A percentile compares a stretch with the other conserved stretches of the same genome.
These are phyloP conservation scores for Ridgeia piscesae DNA, from an alignment of 1,140 invertebrate genomes.

Conservation along the genomic window DNA sequence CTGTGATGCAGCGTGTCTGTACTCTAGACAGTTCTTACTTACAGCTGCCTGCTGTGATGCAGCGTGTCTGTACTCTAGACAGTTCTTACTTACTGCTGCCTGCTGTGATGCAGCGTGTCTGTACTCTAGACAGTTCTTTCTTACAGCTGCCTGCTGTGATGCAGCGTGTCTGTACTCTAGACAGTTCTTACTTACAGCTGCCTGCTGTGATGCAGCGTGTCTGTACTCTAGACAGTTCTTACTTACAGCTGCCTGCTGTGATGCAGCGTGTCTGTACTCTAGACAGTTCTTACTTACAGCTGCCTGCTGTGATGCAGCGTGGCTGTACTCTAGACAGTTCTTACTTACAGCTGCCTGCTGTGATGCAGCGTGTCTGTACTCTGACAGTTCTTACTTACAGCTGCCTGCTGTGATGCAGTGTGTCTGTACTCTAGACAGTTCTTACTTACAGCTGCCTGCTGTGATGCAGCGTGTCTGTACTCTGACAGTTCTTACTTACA, in stretches of 20 bases:
- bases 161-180: conserved; percentile 66
- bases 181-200: conserved; percentile 75
- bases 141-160: conserved; percentile 70
- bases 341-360: conserved; percentile 69
- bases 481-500: conserved; percentile 73
- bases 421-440: conserved; percentile 73
- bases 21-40: conserved; percentile 73
- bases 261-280: conserved; percentile 66
- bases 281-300: conserved; percentile 74
- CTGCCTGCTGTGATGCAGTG: conserved; percentile 66
- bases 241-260: conserved; percentile 70
- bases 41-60: conserved; percentile 70
- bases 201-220: conserved; percentile 65
- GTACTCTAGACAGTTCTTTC: conserved; percentile 74
- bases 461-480: conserved; percentile 67
- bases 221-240: conserved; percentile 73
- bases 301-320: conserved; percentile 66
- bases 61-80: conserved; percentile 67
- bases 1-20: conserved; percentile 65
- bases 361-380: conserved; percentile 68
- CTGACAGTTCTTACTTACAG: conserved; percentile 73
- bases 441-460: conserved; percentile 69
- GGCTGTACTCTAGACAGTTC: conserved; percentile 72
- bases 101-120: conserved; percentile 64
- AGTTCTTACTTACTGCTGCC: conserved; percentile 74